Conservation (phyloP, 2,888 invertebrate species). For the Eupithecia abbreviata region DNA sequence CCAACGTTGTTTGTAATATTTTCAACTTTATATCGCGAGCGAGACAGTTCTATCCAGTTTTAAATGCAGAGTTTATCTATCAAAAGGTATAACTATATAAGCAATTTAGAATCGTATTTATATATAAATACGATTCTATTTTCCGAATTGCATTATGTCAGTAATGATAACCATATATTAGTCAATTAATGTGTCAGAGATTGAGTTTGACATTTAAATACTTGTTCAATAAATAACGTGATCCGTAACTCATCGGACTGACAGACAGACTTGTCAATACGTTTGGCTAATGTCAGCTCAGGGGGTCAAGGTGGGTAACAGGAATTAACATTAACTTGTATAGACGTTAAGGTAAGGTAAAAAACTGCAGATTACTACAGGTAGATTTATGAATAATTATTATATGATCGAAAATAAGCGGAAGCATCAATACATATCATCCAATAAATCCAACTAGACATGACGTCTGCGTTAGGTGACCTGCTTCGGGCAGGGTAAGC, state of each 20-base stretch:
- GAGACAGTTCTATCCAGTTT: slow-evolving; percentile 12
- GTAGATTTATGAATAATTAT: neutral
- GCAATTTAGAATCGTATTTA: slow-evolving; percentile 12
- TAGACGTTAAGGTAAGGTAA: neutral
- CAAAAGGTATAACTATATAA: slow-evolving; percentile 2
- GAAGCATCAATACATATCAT: neutral
- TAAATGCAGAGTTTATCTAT: slow-evolving; percentile 12
- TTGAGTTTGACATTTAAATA: slow-evolving; percentile 36
- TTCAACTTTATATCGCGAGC: slow-evolving; percentile 11
- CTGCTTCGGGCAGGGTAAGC: neutral
- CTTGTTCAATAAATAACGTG: slow-evolving; percentile 18
- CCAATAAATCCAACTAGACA: neutral
- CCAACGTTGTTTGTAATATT: slow-evolving; percentile 13
- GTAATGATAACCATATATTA: slow-evolving; percentile 15
- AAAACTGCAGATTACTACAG: neutral
- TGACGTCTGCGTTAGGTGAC: neutral
- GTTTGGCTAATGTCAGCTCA: slow-evolving; percentile 26
- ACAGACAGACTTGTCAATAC: slow-evolving; percentile 47
- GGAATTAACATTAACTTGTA: slow-evolving; percentile 9
- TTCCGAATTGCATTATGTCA: slow-evolving; percentile 13
- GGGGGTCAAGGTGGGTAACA: slow-evolving; percentile 17
- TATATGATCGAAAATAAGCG: neutral
- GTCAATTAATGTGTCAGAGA: slow-evolving; percentile 23
- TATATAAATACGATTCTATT: neutral
- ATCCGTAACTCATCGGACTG: slow-evolving; percentile 45